Evolutionary conservation across 2,113 vertebrate species (phyloP), one percentile per base, ranked within the genome.

Genomic region (Petroica traversi): DNA sequence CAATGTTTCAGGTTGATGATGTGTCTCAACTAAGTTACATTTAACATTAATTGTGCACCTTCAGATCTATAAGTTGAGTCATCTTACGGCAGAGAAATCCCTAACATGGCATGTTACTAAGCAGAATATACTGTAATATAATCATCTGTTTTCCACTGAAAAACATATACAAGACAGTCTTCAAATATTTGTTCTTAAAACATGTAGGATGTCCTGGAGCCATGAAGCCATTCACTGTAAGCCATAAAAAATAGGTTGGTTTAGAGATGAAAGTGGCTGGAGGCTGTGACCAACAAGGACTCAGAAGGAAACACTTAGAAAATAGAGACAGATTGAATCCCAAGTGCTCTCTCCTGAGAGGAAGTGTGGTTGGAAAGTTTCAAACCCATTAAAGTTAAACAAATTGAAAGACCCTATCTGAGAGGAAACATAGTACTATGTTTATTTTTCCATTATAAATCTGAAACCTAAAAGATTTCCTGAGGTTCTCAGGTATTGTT

Each of bases 401-500:
- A 94, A 97, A 97, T 69, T 95, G 89, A 97, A 93, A 96, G 64
- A 59, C 76, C 69, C 95, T 97, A 96, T 97, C 96, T 97, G 79
- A 96, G 93, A 97, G 96, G 95, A 98, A 98, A 94, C 91, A 92
- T 95, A 94, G 86, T 66, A 63, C 59, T 93, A 43, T 97, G 96
- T 97, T 98, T 97, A 90, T 97, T 96, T 97, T 98, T 97, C 91
- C 95, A 90, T 97, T 92, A 90, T 75, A 97, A 96, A 94, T 73
- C 64, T 91, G 88, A 92, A 89, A 85, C 84, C 95, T 48, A 88
- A 95, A 97, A 97, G 57, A 74, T 96, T 97, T 97, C 94, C 86
- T 95, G 97, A 83, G 67, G 86, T 97, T 87, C 71, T 94, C 71
- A 94, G 92, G 84, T 92, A 97, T 95, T 97, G 95, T 93, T 89